Base-by-base conservation (phyloP, 2,113 vertebrate genomes). In the Sylvilagus bachmani region DNA sequence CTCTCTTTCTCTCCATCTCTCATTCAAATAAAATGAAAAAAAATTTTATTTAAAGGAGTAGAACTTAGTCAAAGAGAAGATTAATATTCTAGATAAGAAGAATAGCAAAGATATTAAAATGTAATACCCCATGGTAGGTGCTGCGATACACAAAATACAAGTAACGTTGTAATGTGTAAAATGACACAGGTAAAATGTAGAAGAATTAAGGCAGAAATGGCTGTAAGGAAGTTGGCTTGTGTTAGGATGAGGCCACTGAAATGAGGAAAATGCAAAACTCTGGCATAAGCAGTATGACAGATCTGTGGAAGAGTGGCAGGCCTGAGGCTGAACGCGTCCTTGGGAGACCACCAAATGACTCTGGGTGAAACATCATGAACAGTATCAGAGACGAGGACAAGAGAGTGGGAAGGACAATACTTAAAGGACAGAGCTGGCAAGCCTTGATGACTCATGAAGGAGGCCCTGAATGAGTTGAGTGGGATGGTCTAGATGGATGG, bases 1-100 rank as follows among this genome's bases (percentile, higher is more conserved):
- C 51, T 62, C 89, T 61, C 77, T 67, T 61, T 44, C 44, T 44
- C 44, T 44, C 44, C 44, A 44, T 44, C 44, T 44, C 44, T 44
- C 44, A 44, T 44, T 44, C 44, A 44, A 44, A 44, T 44, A 44
- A 44, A 44, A 44, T 44, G 44, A 44, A 44, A 44, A 44, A 7
- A 44, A 44, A 7, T 44, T 44, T 44, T 44, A 44, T 44, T 73
- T 80, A 80, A 73, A 67, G 44, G 21, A 49, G 14, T 33, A 58
- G 24, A 61, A 38, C 36, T 87, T 67, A 95, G 77, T 89, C 86
- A 91, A 51, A 91, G 29, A 81, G 13, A 82, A 25, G 69, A 67
- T 61, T 81, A 14, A 31, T 31, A 31, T 86, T 82, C 51, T 24
- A 87, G 6, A 19, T 33, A 81, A 82, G 75, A 55, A 86, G 33